Base-by-base conservation (phyloP, 2,113 vertebrate species). In the Mixornis gularis region DNA sequence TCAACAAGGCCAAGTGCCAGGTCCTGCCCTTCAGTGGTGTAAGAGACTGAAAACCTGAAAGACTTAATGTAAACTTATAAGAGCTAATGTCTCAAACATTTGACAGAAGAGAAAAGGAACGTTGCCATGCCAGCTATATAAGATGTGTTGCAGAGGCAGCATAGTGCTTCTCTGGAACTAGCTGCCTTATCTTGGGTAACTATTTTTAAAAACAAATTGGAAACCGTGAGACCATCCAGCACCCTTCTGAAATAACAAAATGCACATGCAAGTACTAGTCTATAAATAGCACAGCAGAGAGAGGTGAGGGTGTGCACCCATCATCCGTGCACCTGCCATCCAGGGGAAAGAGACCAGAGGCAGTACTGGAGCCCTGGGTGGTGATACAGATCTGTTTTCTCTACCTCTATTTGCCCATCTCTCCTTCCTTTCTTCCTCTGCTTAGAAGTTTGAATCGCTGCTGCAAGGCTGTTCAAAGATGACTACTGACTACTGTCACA, bases 401-500 rank as follows among this genome's bases (percentile, higher is more conserved):
- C 36, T 36, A 17, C 30, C 1, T 43, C 10, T 51, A 0, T 51
- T 43, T 43, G 58, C 36, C 36, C 36, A 26, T 43, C 32, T 51
- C 21, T 8, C 41, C 22, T 48, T 38, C 49, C 59, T 43, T 58
- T 43, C 32, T 51, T 51, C 6, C 26, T 43, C 52, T 76, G 26
- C 82, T 51, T 43, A 21, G 7, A 77, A 27, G 5, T 52, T 44
- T 18, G 27, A 36, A 76, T 51, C 32, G 17, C 44, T 32, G 32
- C 32, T 77, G 21, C 38, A 1, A 3, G 27, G 53, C 12, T 52
- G 38, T 24, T 44, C 32, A 38, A 60, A 38, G 24, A 38, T 52
- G 53, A 27, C 38, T 32, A 3, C 26, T 52, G 53, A 27, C 38
- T 32, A 3, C 26, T 69, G 12, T 10, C 32, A 52, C 0, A 0